Evolutionary conservation across 1,140 invertebrate species (phyloP).

Genomic region (Theocolax elegans): DNA sequence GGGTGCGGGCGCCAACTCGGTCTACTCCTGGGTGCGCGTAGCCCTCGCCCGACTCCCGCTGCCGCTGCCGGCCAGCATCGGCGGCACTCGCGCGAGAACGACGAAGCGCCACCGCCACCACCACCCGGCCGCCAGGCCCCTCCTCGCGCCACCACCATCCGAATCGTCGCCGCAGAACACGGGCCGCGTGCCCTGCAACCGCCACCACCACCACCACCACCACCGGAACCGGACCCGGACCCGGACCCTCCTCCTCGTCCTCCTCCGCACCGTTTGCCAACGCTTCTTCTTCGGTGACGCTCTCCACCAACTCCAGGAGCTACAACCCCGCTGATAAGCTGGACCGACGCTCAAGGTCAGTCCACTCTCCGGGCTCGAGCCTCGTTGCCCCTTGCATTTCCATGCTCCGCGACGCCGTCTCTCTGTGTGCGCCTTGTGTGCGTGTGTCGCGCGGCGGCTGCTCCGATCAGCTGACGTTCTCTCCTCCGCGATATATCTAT

Average conservation of each 20-base stretch:
- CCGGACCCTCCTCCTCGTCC: no score
- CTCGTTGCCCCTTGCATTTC: not conserved
- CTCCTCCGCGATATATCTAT: not conserved
- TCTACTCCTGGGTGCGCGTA: slow-evolving; percentile 16
- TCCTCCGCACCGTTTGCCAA: no score
- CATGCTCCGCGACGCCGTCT: not conserved
- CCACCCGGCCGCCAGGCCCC: not conserved
- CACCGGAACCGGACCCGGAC: no score
- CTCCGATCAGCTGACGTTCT: not conserved
- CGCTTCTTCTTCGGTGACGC: no score
- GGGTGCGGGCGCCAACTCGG: not conserved
- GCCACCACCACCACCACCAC: no score
- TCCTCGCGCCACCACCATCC: no score
- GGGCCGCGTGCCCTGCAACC: no score
- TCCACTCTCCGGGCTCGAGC: slow-evolving; percentile 11
- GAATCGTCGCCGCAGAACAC: no score
- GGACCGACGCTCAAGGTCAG: slow-evolving; percentile 61
- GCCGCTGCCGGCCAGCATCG: not conserved
- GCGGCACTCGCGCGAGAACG: not conserved
- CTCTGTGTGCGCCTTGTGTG: no score
- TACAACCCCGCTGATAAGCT: no score
- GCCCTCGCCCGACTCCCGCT: not conserved
- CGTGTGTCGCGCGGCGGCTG: not conserved
- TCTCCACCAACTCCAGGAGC: no score
- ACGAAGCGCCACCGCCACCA: not conserved